These are phyloP conservation scores for Plebejus anna DNA, from an alignment of 2,888 invertebrate species.

Conservation along the genomic window DNA sequence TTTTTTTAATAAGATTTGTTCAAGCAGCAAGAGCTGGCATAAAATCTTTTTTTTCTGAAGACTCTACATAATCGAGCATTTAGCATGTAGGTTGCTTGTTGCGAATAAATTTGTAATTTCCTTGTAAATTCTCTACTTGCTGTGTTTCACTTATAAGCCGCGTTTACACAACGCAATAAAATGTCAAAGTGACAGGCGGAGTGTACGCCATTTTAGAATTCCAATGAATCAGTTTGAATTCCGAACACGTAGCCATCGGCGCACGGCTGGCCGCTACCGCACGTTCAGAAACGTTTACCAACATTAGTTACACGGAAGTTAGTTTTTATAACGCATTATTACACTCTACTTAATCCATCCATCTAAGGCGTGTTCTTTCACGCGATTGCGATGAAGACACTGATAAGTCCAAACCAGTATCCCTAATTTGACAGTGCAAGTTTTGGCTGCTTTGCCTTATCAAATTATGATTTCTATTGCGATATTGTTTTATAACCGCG, in stretches of 20 bases:
- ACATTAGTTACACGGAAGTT: slow-evolving; percentile 36
- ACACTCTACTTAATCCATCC: slow-evolving; percentile 29
- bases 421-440: neutral
- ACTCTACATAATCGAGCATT: neutral
- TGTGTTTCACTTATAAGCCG: slow-evolving; percentile 36
- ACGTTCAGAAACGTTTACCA: slow-evolving; percentile 39
- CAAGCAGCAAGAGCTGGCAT: too few species aligned
- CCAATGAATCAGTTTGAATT: slow-evolving; percentile 65
- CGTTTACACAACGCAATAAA: slow-evolving; percentile 40
- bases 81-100: neutral
- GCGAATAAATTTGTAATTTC: slow-evolving; percentile 37
- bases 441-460: neutral
- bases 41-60: neutral
- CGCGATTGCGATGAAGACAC: slow-evolving; percentile 16
- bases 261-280: slow-evolving; percentile 44
- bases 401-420: slow-evolving; percentile 4
- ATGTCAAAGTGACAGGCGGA: slow-evolving; percentile 48
- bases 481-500: neutral
- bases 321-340: slow-evolving; percentile 32
- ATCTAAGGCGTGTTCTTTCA: slow-evolving; percentile 15
- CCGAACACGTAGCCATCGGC: slow-evolving; percentile 57
- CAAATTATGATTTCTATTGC: neutral
- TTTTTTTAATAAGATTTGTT: too few species aligned
- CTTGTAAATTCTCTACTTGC: slow-evolving; percentile 39
- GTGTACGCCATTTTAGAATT: slow-evolving; percentile 64